phyloP scores from a whole-genome alignment of 2,113 vertebrate species.

The Symphodus melops region DNA sequence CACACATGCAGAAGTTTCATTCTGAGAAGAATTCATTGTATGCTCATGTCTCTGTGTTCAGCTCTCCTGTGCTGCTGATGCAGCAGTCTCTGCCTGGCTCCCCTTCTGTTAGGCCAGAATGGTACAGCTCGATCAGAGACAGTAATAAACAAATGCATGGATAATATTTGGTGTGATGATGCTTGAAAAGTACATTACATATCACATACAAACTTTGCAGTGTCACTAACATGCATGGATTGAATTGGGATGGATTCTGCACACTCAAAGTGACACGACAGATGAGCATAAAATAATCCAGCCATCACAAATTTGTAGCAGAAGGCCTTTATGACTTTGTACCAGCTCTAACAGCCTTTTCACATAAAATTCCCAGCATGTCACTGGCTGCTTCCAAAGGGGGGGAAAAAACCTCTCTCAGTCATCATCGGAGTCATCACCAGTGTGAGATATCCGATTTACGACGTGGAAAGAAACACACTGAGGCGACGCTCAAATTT shows the following conservation, averaged over 20 bases:
- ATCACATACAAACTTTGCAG: background rate
- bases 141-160: background rate
- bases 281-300: background rate
- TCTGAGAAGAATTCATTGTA: background rate
- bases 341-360: conserved; percentile 46
- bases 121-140: conserved; percentile 14
- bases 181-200: background rate
- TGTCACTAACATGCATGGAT: background rate
- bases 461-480: conserved; percentile 69
- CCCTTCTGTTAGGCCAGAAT: background rate
- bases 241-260: background rate
- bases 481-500: conserved; percentile 47
- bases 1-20: too few relatives aligned
- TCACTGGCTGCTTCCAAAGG: conserved; percentile 29
- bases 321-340: conserved; percentile 19
- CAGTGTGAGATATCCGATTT: conserved; percentile 69
- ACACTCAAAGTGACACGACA: conserved; percentile 15
- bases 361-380: conserved; percentile 47
- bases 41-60: background rate
- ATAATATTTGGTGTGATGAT: background rate
- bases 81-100: background rate
- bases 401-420: conserved; percentile 17
- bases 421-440: conserved; percentile 55
- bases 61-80: background rate
- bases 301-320: conserved; percentile 9